phyloP scores from a whole-genome alignment of 2,797 vertebrate genomes.

The Emydoidea blandingii region DNA sequence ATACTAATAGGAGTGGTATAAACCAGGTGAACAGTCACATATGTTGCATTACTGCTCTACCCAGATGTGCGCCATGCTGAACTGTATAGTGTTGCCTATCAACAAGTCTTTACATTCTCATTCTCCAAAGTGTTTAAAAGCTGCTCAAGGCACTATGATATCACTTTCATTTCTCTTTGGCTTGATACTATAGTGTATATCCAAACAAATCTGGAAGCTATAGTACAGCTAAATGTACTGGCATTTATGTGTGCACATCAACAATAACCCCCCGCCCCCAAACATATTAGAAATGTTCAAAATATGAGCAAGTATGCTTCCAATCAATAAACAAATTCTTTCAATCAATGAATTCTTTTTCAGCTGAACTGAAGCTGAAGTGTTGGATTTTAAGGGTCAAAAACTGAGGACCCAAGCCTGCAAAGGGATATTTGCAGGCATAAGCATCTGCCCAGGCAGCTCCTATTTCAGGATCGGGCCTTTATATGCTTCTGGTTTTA shows the following conservation, averaged over 20 bases:
- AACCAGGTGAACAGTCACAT: neutral
- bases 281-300: slow-evolving; percentile 9
- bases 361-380: rapidly evolving
- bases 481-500: neutral
- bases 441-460: neutral
- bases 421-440: neutral
- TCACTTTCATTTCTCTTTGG: slow-evolving; percentile 46
- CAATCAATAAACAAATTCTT: slow-evolving; percentile 22
- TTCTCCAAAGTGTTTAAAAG: slow-evolving; percentile 41
- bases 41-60: neutral
- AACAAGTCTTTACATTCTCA: slow-evolving; percentile 24
- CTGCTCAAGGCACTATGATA: slow-evolving; percentile 48
- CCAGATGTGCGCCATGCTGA: neutral
- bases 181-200: neutral
- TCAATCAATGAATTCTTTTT: neutral
- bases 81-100: slow-evolving; percentile 28
- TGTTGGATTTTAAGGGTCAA: neutral
- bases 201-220: slow-evolving; percentile 48
- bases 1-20: neutral
- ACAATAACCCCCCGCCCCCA: slow-evolving; percentile 26
- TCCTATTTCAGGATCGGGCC: neutral
- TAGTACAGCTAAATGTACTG: neutral
- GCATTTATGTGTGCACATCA: neutral
- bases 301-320: slow-evolving; percentile 31
- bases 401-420: neutral